A percentile compares a stretch with the other conserved stretches of the same genome.
These are phyloP conservation scores for Drosophila pegasa DNA, from an alignment of 2,888 invertebrate genomes.

Conservation along the genomic window DNA sequence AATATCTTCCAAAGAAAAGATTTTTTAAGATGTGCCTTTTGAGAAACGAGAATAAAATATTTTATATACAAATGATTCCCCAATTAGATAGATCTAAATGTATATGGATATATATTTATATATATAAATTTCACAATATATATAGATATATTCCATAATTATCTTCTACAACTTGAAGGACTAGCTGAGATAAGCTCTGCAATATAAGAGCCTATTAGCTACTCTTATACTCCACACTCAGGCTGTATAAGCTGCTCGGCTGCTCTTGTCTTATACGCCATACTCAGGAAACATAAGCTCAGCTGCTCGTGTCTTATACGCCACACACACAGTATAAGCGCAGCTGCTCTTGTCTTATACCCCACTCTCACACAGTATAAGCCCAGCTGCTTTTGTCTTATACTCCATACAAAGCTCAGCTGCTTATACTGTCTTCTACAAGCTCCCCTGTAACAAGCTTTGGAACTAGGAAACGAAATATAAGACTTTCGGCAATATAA, in stretches of 20 bases:
- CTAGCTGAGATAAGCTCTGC: no score
- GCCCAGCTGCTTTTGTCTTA: not conserved
- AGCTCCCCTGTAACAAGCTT: not conserved
- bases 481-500: not conserved
- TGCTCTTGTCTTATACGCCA: no score
- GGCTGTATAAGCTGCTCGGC: no score
- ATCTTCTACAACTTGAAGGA: no score
- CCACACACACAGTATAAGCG: no score
- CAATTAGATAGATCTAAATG: not conserved
- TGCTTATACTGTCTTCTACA: not conserved
- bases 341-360: not conserved
- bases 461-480: not conserved
- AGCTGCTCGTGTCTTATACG: no score
- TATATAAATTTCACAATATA: no score
- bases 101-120: not conserved
- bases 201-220: no score
- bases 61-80: not conserved
- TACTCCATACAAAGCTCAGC: not conserved
- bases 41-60: not conserved
- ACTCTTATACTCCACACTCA: no score
- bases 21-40: not conserved
- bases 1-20: not conserved
- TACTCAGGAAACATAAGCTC: no score
- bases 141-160: no score
- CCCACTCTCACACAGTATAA: not conserved